These are phyloP conservation scores for Brienomyrus longianalis DNA, from an alignment of 2,113 vertebrate species.

Conservation along the genomic window DNA sequence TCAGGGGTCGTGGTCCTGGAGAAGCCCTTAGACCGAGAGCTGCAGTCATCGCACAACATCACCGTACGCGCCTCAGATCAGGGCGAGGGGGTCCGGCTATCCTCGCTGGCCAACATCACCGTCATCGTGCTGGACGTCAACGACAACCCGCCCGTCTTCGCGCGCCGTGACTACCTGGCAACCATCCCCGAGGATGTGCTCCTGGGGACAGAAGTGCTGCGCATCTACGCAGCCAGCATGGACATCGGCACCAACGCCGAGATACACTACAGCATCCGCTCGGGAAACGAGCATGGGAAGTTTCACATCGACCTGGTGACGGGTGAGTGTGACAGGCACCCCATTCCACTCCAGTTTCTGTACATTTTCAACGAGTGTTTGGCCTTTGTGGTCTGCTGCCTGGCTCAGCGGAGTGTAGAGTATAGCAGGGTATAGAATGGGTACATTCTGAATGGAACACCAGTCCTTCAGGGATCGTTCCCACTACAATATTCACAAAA, in stretches of 20 bases:
- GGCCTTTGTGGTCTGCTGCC: not conserved
- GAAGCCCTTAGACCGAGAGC: slow-evolving; percentile 78
- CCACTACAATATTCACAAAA: not conserved
- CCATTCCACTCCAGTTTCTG: not conserved
- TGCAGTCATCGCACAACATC: slow-evolving; percentile 78
- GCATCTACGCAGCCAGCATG: slow-evolving; percentile 87
- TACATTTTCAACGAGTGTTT: not conserved
- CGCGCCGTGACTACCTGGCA: slow-evolving; percentile 83
- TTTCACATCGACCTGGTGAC: slow-evolving; percentile 81
- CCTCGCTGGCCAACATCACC: slow-evolving; percentile 74
- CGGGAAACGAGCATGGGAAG: slow-evolving; percentile 86
- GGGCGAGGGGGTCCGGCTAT: slow-evolving; percentile 67
- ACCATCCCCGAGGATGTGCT: slow-evolving; percentile 79
- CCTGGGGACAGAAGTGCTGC: slow-evolving; percentile 73
- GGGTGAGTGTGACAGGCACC: slow-evolving; percentile 56
- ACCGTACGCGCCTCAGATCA: slow-evolving; percentile 77
- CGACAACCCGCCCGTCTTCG: slow-evolving; percentile 93
- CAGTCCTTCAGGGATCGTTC: not conserved
- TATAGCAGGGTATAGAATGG: not conserved
- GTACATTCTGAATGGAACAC: not conserved
- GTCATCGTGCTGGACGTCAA: slow-evolving; percentile 91
- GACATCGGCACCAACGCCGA: slow-evolving; percentile 95
- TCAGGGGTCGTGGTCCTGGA: slow-evolving; percentile 85
- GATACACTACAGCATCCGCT: slow-evolving; percentile 85
- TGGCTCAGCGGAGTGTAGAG: not conserved